A percentile compares a stretch with the other conserved stretches of the same genome.
These are phyloP conservation scores for Calephelis nemesis DNA, from an alignment of 1,140 invertebrate species.

Conservation along the genomic window DNA sequence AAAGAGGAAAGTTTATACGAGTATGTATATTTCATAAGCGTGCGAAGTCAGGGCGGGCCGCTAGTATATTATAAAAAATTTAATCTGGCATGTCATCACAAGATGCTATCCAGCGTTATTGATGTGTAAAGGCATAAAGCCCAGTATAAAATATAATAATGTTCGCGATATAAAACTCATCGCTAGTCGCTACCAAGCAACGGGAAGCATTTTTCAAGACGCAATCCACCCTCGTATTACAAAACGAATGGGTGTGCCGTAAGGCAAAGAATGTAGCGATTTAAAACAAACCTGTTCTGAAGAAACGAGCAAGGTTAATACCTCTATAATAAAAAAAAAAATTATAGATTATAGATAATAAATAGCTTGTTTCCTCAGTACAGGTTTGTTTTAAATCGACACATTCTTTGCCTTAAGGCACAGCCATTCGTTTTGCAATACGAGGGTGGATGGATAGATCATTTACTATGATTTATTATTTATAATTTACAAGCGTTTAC, in stretches of 20 bases:
- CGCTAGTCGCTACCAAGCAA: conserved; percentile 43
- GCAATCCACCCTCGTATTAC: conserved; percentile 54
- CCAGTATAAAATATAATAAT: conserved; percentile 5
- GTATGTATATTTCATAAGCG: too few species aligned
- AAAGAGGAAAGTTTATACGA: too few species aligned
- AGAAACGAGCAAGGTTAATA: neutral
- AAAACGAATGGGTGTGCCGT: conserved; percentile 40
- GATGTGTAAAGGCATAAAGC: neutral
- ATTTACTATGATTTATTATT: too few species aligned
- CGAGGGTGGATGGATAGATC: conserved; percentile 48
- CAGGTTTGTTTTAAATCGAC: conserved; percentile 12
- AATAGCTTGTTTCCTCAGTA: neutral
- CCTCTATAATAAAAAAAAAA: too few species aligned
- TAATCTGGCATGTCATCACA: conserved; percentile 14
- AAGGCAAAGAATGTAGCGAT: conserved; percentile 27
- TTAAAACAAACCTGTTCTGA: neutral
- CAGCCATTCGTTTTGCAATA: conserved; percentile 44
- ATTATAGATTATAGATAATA: too few species aligned
- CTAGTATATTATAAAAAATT: conserved; percentile 18
- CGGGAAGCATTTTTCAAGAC: conserved; percentile 58
- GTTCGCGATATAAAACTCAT: conserved; percentile 25
- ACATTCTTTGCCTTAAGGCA: conserved; percentile 29
- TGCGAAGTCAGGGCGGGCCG: too few species aligned
- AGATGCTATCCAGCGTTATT: too few species aligned
- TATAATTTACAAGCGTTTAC: too few species aligned